Conservation (phyloP, 2,113 vertebrate species). For the Choloepus hoffmanni region DNA sequence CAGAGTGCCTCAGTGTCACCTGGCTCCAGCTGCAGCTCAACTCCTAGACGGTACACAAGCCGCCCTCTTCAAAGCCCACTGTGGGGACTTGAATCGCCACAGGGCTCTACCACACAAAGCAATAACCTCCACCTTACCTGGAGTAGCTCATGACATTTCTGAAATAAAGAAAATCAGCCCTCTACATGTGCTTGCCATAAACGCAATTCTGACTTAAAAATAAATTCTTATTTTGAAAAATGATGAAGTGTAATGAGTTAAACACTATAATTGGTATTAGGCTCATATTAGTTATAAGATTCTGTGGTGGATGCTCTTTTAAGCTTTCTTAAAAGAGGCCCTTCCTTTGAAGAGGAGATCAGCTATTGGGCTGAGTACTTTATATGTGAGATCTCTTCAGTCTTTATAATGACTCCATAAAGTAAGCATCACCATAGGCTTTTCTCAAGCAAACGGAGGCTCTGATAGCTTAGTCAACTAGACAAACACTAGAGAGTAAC, state of each 20-base stretch:
- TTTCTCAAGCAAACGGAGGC: not conserved
- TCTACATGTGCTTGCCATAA: slow-evolving; percentile 8
- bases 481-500: not conserved
- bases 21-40: slow-evolving; percentile 13
- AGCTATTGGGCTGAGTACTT: not conserved
- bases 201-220: not conserved
- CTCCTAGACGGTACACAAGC: not conserved
- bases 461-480: not conserved
- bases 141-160: not conserved
- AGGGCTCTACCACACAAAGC: not conserved
- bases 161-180: not conserved
- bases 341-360: not conserved
- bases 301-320: not conserved
- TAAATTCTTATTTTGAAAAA: not conserved
- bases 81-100: not conserved
- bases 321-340: not conserved
- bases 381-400: not conserved
- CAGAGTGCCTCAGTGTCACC: not conserved
- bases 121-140: not conserved
- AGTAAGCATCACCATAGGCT: not conserved
- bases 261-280: not conserved
- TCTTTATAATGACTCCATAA: not conserved
- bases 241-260: not conserved
- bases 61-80: not conserved
- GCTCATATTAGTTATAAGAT: not conserved